Evolutionary conservation across 1,140 invertebrate species (phyloP), one percentile per base, ranked within the genome.

Genomic region (Hyphantria cunea): DNA sequence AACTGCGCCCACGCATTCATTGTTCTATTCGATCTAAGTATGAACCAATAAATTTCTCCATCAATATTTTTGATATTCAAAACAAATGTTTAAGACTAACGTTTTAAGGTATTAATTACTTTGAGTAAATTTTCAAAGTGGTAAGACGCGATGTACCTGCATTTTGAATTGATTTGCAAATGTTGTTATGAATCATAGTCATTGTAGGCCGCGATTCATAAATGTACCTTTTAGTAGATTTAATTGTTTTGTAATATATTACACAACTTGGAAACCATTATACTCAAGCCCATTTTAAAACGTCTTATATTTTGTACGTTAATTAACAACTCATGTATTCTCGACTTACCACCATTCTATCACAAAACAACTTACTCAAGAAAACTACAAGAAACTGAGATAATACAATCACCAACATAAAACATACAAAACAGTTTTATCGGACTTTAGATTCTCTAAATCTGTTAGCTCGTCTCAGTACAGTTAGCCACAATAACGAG

Each of bases 1-100:
- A 80, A 80, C 55, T 42, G 62, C 77, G 64, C 81, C 81, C 54
- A 84, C 81, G 67, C 64, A 41, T 14, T 68, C 55, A 82, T 84
- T 82, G 77, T 72, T 58, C 55, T 33, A 0, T 58, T 58, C 55
- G 49, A 49, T 58, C 45, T 49, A 48, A 58, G 33, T 58, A 58
- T 78, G 66, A 49, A 72, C 50, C 65, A 75, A 68, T 58, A 25
- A 49, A 48, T 58, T 37, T n/a, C 15, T 34, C 7, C 17, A 34
- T 39, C 45, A 34, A 49, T 10, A n/a, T 3, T 10, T 10, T 25
- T 5, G 4, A 2, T 15, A 25, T 42, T n/a, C 0, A 0, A 58
- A 58, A 58, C n/a, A n/a, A 2, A 49, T 37, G 14, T 14, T 31
- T 58, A 39, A 6, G 0, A 3, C 0, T 13, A 0, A 7, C 0